Evolutionary conservation across 2,797 vertebrate species (phyloP).

Genomic region (Acanthurus leucopareius): DNA sequence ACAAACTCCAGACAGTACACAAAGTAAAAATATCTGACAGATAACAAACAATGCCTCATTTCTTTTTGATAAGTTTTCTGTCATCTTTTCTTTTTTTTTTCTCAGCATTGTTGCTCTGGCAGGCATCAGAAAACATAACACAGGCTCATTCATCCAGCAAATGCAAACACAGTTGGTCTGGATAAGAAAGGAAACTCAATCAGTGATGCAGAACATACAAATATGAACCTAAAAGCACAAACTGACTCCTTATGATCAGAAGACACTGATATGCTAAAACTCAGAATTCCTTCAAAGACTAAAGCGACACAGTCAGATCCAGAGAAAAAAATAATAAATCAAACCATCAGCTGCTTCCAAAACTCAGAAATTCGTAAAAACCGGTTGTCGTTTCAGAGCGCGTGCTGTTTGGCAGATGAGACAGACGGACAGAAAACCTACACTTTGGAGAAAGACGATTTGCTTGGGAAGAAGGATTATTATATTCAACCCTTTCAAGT

Average conservation of each 20-base stretch:
- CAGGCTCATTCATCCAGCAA: not conserved
- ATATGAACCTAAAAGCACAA: not conserved
- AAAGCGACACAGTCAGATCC: conserved; percentile 22
- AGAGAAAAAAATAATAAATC: conserved; percentile 12
- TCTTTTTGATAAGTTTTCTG: not conserved
- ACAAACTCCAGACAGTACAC: not conserved
- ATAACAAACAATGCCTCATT: not conserved
- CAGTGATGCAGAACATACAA: not conserved
- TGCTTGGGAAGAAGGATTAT: conserved; percentile 57
- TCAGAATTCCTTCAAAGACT: not conserved
- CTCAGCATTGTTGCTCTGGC: not conserved
- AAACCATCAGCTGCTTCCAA: conserved; percentile 1
- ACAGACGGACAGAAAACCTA: conserved; percentile 45
- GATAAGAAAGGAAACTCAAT: not conserved
- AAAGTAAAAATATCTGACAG: not conserved
- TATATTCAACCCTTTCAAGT: conserved; percentile 49
- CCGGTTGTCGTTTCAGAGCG: conserved; percentile 28
- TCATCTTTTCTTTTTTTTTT: not conserved
- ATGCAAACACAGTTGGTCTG: conserved; percentile 11
- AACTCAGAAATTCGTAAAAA: not conserved
- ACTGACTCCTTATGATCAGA: not conserved
- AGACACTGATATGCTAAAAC: not conserved
- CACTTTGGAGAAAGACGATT: conserved; percentile 53
- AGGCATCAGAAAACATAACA: not conserved
- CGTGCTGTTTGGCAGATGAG: conserved; percentile 46